Evolutionary conservation across 2,888 invertebrate genomes (phyloP).

Genomic region (Boloria selene): DNA sequence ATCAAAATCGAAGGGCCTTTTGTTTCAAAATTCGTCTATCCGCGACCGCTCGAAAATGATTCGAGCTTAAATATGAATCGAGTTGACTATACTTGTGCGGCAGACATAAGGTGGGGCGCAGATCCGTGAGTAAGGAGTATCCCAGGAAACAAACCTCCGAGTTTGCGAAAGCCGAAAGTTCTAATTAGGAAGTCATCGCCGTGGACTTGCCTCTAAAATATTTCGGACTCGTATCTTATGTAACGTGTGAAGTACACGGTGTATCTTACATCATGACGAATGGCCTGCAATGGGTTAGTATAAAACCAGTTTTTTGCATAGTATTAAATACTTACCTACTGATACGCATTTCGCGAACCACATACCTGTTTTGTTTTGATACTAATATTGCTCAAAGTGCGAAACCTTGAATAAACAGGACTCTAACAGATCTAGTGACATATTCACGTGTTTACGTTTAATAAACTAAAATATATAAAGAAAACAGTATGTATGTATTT

Average conservation of each 20-base stretch:
- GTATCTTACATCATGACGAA: conserved; percentile 33
- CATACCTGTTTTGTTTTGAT: conserved; percentile 18
- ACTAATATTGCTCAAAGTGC: conserved; percentile 13
- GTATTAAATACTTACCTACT: conserved; percentile 19
- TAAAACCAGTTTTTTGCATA: conserved; percentile 41
- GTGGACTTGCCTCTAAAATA: conserved; percentile 17
- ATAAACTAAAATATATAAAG: conserved; percentile 3
- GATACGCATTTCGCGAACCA: conserved; percentile 23
- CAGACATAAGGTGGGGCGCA: conserved; percentile 56
- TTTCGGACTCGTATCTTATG: conserved; percentile 20
- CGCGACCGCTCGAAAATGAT: conserved; percentile 66
- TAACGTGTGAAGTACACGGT: conserved; percentile 21
- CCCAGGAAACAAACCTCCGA: conserved; percentile 66
- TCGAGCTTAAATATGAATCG: conserved; percentile 74
- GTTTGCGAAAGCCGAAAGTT: conserved; percentile 72
- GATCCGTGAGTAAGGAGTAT: conserved; percentile 55
- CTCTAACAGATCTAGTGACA: not conserved
- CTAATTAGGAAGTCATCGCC: conserved; percentile 50
- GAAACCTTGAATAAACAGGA: conserved; percentile 13
- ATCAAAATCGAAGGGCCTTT: conserved; percentile 36
- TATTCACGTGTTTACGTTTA: not conserved
- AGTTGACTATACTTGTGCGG: conserved; percentile 53
- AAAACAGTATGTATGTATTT: conserved; percentile 11
- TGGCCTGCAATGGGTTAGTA: conserved; percentile 28
- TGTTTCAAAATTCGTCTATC: conserved; percentile 54